Evolutionary conservation across 2,113 vertebrate species (phyloP).

Genomic region (Eolophus roseicapilla): DNA sequence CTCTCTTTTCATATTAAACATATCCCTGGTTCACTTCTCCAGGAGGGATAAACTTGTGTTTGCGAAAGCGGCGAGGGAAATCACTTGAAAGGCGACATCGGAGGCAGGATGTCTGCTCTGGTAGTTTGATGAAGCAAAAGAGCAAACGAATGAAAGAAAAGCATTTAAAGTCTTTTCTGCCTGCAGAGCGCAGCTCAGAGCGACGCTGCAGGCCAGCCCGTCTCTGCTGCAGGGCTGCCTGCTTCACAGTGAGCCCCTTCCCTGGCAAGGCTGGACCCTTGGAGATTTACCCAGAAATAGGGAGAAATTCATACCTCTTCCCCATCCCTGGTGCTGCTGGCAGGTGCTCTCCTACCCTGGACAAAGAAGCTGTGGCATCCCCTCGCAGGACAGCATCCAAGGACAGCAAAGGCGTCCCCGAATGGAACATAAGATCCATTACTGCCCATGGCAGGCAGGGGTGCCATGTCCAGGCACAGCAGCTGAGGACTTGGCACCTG

Average conservation of each 20-base stretch:
- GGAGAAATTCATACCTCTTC: not conserved
- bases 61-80: not conserved
- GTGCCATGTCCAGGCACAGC: not conserved
- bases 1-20: constrained; percentile 30
- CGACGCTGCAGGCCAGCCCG: not conserved
- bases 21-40: constrained; percentile 8
- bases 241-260: not conserved
- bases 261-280: not conserved
- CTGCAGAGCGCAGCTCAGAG: not conserved
- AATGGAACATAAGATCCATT: not conserved
- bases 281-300: not conserved
- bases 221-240: not conserved
- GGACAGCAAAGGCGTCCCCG: not conserved
- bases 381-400: not conserved
- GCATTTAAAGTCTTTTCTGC: not conserved
- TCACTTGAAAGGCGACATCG: not conserved
- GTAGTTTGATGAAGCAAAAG: constrained; percentile 5
- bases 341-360: not conserved
- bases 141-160: not conserved
- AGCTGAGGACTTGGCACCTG: constrained; percentile 24
- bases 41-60: constrained; percentile 1
- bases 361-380: not conserved
- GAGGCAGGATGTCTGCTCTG: not conserved
- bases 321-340: no score
- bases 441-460: rapidly evolving